Base-by-base conservation (phyloP, 2,888 invertebrate genomes). In the Agrochola litura region DNA sequence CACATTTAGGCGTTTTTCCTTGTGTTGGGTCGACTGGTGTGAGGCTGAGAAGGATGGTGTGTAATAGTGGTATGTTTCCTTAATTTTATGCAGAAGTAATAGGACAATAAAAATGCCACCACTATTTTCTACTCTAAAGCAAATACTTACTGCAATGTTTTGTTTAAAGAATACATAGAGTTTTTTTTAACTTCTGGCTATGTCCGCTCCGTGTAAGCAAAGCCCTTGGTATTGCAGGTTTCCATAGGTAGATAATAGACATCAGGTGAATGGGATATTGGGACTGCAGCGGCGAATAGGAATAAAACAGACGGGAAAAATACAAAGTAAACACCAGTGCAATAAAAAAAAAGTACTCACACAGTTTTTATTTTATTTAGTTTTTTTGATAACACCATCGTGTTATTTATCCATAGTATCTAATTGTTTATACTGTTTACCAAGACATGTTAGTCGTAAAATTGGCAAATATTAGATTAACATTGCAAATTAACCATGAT, bases 1-100 rank as follows among this genome's bases (percentile, higher is more conserved):
- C 10, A 4, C 10, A n/a, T 1, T 77, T 58, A 0, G 0, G 61
- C 63, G 73, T 46, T 82, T 79, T 78, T 69, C n/a, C 61, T 74
- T 60, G 30, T 67, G 52, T 58, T 9, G 1, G 0, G 2, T n/a
- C 5, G 1, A 25, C 0, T 61, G 10, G 0, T n/a, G 12, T 25
- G 0, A 0, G 4, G 19, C 6, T 10, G 22, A 2, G 0, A n/a
- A 73, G 52, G 5, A 8, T 70, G 5, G 9, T 49, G n/a, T 37
- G 9, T 25, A 2, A 6, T 12, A 22, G 41, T 41, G 19, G 25
- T 49, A 25, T 46, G 30, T 30, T 19, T 60, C 9, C 5, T 5
- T 30, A 30, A 19, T 19, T 30, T 60, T 61, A 9, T 54, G 22
- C 22, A 54, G 22, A 19, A 52, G 8, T 52, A 19, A 8, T 19